phyloP scores from a whole-genome alignment of 2,797 vertebrate genomes.

The Pseudocheirus occidentalis region DNA sequence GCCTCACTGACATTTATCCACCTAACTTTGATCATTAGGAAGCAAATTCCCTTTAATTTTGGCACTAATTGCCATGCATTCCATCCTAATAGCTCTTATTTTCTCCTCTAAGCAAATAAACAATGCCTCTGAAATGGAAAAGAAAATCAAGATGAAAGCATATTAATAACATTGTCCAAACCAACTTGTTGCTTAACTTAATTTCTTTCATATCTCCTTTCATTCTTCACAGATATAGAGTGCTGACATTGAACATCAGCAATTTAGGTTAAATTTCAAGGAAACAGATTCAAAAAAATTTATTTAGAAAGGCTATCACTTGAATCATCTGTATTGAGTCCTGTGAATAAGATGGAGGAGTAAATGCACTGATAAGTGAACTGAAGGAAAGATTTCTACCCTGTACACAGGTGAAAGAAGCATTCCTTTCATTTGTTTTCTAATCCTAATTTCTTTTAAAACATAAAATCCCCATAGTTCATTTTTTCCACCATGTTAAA shows the following conservation, averaged over 20 bases:
- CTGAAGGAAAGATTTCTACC: neutral
- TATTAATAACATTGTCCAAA: constrained; percentile 59
- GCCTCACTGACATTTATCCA: neutral
- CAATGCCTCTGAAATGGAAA: constrained; percentile 50
- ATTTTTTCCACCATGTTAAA: neutral
- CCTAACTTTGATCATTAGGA: constrained; percentile 64
- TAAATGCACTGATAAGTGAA: neutral
- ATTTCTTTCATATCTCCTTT: constrained; percentile 45
- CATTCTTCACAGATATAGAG: constrained; percentile 61
- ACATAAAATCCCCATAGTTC: constrained; percentile 41
- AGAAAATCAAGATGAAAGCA: constrained; percentile 66
- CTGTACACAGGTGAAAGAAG: neutral
- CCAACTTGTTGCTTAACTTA: constrained; percentile 62
- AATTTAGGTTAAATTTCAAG: constrained; percentile 31
- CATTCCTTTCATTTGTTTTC: neutral
- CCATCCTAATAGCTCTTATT: constrained; percentile 56
- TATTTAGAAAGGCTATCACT: neutral
- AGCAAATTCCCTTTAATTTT: constrained; percentile 61
- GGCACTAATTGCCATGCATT: constrained; percentile 52
- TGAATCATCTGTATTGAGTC: constrained; percentile 12
- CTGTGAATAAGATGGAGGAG: neutral
- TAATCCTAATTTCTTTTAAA: neutral
- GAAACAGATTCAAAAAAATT: constrained; percentile 38
- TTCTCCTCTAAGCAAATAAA: constrained; percentile 72
- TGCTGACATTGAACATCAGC: constrained; percentile 18